Evolutionary conservation across 2,888 invertebrate genomes (phyloP).

Genomic region (Bombylius major): DNA sequence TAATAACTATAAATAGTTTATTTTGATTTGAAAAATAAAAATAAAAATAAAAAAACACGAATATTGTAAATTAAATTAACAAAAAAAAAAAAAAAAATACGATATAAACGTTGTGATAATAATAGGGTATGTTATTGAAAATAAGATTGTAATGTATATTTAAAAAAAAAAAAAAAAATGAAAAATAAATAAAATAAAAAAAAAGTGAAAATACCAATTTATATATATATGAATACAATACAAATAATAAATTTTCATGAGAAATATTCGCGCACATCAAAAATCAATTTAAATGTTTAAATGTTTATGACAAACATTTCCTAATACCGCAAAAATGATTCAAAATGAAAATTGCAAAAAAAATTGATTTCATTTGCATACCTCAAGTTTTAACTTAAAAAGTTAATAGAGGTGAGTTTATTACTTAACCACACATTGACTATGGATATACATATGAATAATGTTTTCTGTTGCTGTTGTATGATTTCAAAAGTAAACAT

Average conservation of each 20-base stretch:
- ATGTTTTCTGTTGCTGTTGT: background rate
- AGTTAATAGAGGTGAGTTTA: background rate
- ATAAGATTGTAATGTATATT: too few relatives aligned
- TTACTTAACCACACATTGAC: background rate
- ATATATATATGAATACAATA: too few relatives aligned
- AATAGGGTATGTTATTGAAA: too few relatives aligned
- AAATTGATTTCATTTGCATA: background rate
- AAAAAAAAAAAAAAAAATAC: too few relatives aligned
- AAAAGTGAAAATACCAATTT: too few relatives aligned
- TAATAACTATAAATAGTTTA: too few relatives aligned
- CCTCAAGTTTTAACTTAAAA: background rate
- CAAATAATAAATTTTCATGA: background rate
- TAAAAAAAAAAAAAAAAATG: too few relatives aligned
- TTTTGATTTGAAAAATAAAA: too few relatives aligned
- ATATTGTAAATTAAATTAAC: too few relatives aligned
- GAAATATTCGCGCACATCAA: background rate
- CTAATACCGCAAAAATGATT: background rate
- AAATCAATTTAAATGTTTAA: background rate
- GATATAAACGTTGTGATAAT: too few relatives aligned
- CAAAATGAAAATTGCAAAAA: background rate
- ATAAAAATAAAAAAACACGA: too few relatives aligned
- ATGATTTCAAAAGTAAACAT: background rate
- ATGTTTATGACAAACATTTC: background rate
- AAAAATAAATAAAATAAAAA: too few relatives aligned
- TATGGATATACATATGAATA: background rate